phyloP scores from a whole-genome alignment of 2,113 vertebrate genomes.

The Amphilophus citrinellus region DNA sequence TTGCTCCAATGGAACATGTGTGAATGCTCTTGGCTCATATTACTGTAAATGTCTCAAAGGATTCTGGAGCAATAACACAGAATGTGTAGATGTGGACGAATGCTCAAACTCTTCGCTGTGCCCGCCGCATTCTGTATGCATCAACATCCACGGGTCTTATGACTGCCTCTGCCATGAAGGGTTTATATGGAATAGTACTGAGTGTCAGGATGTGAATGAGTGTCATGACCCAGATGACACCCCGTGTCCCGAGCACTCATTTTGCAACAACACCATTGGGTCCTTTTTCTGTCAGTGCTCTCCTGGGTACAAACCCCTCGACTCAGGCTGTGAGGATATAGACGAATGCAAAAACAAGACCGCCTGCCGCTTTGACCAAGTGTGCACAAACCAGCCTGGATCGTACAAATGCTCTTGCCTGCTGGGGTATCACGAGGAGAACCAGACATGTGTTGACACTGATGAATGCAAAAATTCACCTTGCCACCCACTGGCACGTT shows the following conservation, averaged over 20 bases:
- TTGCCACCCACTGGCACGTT: conserved; percentile 77
- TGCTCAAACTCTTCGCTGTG: conserved; percentile 76
- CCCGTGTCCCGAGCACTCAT: conserved; percentile 73
- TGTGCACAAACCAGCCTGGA: conserved; percentile 80
- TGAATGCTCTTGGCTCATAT: conserved; percentile 82
- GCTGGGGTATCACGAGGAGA: conserved; percentile 73
- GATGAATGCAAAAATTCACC: conserved; percentile 77
- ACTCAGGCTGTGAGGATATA: conserved; percentile 71
- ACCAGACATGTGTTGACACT: conserved; percentile 73
- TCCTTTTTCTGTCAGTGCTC: conserved; percentile 79
- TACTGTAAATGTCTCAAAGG: conserved; percentile 78
- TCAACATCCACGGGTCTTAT: conserved; percentile 80
- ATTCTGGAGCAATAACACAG: conserved; percentile 77
- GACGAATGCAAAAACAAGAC: conserved; percentile 76
- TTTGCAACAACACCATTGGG: conserved; percentile 80
- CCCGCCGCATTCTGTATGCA: conserved; percentile 70
- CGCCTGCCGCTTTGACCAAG: conserved; percentile 78
- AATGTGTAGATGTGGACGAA: conserved; percentile 83
- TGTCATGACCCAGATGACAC: conserved; percentile 50
- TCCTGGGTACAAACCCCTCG: conserved; percentile 56
- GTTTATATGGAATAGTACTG: conserved; percentile 65
- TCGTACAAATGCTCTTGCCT: conserved; percentile 77
- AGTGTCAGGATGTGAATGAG: conserved; percentile 81
- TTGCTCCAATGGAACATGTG: conserved; percentile 78
- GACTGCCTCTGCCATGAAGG: conserved; percentile 78